Evolutionary conservation across 2,797 vertebrate genomes (phyloP), one percentile per base, ranked within the genome.

Genomic region (Sandelia bainsii): DNA sequence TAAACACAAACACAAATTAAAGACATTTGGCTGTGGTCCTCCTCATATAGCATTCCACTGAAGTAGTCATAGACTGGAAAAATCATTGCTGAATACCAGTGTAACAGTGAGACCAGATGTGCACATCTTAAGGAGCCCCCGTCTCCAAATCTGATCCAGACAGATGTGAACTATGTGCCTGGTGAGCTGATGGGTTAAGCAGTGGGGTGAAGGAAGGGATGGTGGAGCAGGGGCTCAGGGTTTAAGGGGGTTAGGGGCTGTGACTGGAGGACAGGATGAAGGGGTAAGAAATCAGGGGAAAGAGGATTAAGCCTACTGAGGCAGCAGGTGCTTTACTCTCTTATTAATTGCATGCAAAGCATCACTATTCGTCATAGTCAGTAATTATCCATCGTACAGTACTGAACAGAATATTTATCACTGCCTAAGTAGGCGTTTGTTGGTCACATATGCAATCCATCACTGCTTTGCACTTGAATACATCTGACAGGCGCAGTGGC

Each of bases 91-190:
- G 50, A 84, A 77, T 57, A 52, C 46, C 67, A 70, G 52, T 49
- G 42, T 72, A 82, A 85, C 59, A 49, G n/a, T 73, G 64, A 78
- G 64, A 60, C 89, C 89, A 90, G 82, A 90, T 89, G 90, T 86
- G 71, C 77, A 60, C 70, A 79, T 86, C 81, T 82, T 68, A 81
- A 81, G 73, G 72, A 80, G 65, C 79, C 73, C 73, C 61, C 45
- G 46, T 72, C 67, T 76, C 68, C 58, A 73, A 80, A 77, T 80
- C 58, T 71, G 85, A 86, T 82, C 86, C 81, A 79, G 72, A 73
- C 83, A 91, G 87, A 90, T 90, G 84, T 89, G 85, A 84, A 81
- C 72, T 71, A 37, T 74, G 76, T 34, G 81, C 45, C 68, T 82
- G 51, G 37, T 65, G 85, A 79, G 81, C 78, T 87, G 81, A 84